phyloP scores from a whole-genome alignment of 2,888 invertebrate genomes.

The Agrochola litura region DNA sequence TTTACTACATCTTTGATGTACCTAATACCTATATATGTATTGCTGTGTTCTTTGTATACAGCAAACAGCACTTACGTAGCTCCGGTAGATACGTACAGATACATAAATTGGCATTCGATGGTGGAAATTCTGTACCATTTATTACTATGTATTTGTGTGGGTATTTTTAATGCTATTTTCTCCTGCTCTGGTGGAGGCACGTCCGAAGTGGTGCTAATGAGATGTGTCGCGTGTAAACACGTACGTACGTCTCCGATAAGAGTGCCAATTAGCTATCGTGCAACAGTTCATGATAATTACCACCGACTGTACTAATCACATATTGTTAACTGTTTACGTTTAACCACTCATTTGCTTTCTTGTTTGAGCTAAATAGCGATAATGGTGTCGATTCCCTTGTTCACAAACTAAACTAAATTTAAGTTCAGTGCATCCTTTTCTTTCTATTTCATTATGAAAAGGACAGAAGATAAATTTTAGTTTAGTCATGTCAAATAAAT shows the following conservation, averaged over 20 bases:
- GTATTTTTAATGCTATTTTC: constrained; percentile 23
- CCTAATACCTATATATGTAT: constrained; percentile 10
- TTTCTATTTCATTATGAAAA: no score
- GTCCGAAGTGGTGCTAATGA: constrained; percentile 26
- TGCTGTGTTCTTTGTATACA: constrained; percentile 42
- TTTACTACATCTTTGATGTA: constrained; percentile 43
- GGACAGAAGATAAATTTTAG: no score
- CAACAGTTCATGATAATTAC: constrained; percentile 35
- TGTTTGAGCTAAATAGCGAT: constrained; percentile 2
- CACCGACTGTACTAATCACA: background rate
- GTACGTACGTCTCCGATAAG: constrained; percentile 24
- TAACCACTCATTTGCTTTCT: constrained; percentile 2
- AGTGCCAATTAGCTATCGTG: constrained; percentile 29
- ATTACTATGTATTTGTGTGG: constrained; percentile 3
- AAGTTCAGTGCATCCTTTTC: no score
- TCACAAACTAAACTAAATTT: no score
- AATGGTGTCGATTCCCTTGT: no score
- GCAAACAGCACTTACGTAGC: constrained; percentile 38
- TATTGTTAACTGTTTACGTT: constrained; percentile 4
- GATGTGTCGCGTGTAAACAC: constrained; percentile 25
- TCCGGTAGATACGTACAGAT: constrained; percentile 37
- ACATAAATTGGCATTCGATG: constrained; percentile 58
- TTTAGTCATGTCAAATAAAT: no score
- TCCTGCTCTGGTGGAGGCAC: constrained; percentile 22
- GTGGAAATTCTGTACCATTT: constrained; percentile 29